Evolutionary conservation across 2,888 invertebrate genomes (phyloP).

Genomic region (Seira ritae): DNA sequence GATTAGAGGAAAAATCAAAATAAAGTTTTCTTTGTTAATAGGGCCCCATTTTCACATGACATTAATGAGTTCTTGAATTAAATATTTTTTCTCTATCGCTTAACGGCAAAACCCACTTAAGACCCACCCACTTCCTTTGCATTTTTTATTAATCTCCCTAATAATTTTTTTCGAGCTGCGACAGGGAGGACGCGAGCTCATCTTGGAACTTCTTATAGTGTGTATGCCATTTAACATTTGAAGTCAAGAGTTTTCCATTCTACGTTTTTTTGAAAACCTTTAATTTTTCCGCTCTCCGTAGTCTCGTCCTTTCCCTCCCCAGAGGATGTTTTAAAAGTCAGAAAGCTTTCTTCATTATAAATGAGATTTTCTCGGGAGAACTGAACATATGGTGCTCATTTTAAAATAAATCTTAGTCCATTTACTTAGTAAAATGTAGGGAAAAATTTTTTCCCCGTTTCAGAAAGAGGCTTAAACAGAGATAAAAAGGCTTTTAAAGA

Average conservation of each 20-base stretch:
- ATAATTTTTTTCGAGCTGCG: not conserved
- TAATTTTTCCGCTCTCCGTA: slow-evolving; percentile 9
- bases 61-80: slow-evolving; percentile 53
- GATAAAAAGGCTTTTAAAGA: slow-evolving; percentile 2
- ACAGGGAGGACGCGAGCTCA: not conserved
- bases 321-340: slow-evolving; percentile 53
- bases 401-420: slow-evolving; percentile 10
- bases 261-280: slow-evolving; percentile 19
- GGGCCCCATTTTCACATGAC: not conserved
- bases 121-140: not conserved
- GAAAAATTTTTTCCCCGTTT: not conserved
- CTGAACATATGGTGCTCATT: slow-evolving; percentile 41
- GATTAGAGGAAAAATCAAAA: not conserved
- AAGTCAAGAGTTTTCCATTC: not conserved
- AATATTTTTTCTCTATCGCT: slow-evolving; percentile 27
- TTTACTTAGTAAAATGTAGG: not conserved
- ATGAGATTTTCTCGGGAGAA: slow-evolving; percentile 52
- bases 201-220: not conserved
- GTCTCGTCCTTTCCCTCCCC: slow-evolving; percentile 26
- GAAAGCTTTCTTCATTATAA: slow-evolving; percentile 62
- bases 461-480: slow-evolving; percentile 8
- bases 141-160: not conserved
- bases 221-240: not conserved
- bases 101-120: slow-evolving; percentile 44
- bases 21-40: not conserved